Percentiles rank a stretch among this genome's conserved stretches.
These are phyloP conservation scores for Azemiops feae DNA, from an alignment of 2,113 vertebrate species.

Conservation along the genomic window DNA sequence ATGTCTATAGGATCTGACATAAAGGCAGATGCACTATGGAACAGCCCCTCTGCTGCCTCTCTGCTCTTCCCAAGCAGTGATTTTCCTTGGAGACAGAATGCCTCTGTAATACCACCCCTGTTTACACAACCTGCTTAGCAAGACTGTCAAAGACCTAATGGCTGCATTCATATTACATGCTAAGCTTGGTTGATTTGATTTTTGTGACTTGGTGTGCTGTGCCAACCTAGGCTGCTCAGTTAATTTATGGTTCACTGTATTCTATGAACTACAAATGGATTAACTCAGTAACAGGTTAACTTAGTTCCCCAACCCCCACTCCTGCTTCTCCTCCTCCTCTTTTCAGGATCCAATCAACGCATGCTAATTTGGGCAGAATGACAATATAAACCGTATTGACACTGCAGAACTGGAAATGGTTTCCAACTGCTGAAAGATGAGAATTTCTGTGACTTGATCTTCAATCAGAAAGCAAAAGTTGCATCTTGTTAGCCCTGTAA, in stretches of 20 bases:
- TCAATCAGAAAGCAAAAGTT: not conserved
- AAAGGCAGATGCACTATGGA: not conserved
- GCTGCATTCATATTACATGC: not conserved
- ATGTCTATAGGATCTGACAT: not conserved
- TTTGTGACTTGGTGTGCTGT: not conserved
- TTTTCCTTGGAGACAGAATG: not conserved
- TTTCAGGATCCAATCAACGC: not conserved
- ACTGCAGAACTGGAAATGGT: not conserved
- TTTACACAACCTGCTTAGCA: not conserved
- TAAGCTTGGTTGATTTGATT: not conserved
- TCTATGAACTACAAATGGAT: not conserved
- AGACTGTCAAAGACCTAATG: not conserved
- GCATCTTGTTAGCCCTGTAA: slow-evolving; percentile 19
- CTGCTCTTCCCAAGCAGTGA: not conserved
- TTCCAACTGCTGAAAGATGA: not conserved
- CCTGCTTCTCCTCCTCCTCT: not conserved
- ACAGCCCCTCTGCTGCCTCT: not conserved
- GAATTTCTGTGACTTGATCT: not conserved
- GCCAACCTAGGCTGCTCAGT: not conserved
- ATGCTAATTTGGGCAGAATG: not conserved
- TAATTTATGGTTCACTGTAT: not conserved
- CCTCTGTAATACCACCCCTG: not conserved
- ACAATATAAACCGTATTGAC: not conserved
- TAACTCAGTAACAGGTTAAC: not conserved
- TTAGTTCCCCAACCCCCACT: not conserved